These are phyloP conservation scores for Sicus ferrugineus DNA, from an alignment of 2,888 invertebrate genomes.

Conservation along the genomic window DNA sequence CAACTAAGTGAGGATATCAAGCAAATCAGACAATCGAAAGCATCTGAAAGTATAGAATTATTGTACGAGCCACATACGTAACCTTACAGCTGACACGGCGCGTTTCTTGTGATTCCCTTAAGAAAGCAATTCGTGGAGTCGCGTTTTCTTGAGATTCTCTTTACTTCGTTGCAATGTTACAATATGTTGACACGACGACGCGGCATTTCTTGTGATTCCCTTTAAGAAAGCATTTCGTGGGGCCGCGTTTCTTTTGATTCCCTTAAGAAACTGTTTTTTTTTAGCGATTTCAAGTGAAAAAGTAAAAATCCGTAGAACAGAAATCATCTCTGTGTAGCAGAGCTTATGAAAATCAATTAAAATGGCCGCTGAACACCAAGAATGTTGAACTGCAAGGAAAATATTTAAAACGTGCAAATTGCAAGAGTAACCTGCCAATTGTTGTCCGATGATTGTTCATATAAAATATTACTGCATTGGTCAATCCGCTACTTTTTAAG, in stretches of 20 bases:
- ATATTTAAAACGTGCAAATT: not conserved
- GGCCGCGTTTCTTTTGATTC: not conserved
- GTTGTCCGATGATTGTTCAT: no score
- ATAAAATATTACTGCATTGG: no score
- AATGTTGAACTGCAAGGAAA: not conserved
- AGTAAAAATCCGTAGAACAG: not conserved
- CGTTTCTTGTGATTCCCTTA: constrained; percentile 61
- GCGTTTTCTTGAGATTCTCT: no score
- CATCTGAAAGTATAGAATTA: constrained; percentile 29
- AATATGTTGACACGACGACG: no score
- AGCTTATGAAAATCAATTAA: no score
- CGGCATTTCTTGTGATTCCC: no score
- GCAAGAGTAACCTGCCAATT: not conserved
- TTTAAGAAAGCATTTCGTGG: not conserved
- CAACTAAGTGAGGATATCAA: not conserved
- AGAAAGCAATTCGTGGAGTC: no score
- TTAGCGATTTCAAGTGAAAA: not conserved
- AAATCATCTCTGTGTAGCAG: not conserved
- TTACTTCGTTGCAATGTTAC: no score
- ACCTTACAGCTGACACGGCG: constrained; percentile 45
- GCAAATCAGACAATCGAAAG: not conserved
- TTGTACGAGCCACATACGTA: constrained; percentile 26
- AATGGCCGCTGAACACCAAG: no score
- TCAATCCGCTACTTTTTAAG: no score
- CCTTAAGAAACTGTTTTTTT: constrained; percentile 4